These are phyloP conservation scores for Thymelicus sylvestris DNA, from an alignment of 2,888 invertebrate species.

Conservation along the genomic window DNA sequence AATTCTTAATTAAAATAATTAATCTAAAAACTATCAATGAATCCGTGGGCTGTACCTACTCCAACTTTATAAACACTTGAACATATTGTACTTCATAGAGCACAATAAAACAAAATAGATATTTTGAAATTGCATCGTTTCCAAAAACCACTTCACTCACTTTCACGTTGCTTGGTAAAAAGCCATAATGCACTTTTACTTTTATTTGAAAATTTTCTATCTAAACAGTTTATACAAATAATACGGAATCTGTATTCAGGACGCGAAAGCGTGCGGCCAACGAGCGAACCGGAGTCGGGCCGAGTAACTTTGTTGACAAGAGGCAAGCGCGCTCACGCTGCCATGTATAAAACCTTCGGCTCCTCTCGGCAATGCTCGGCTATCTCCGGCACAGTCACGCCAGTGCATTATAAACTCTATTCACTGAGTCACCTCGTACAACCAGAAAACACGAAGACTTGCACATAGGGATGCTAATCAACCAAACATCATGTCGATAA, in stretches of 20 bases:
- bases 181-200: conserved; percentile 52
- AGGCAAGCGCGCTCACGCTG: conserved; percentile 64
- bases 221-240: conserved; percentile 33
- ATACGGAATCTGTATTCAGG: conserved; percentile 38
- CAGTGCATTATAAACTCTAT: conserved; percentile 34
- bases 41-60: conserved; percentile 45
- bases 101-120: conserved; percentile 9
- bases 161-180: conserved; percentile 51
- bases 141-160: conserved; percentile 49
- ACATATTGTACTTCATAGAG: conserved; percentile 35
- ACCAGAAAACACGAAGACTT: conserved; percentile 28
- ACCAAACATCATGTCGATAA: conserved; percentile 32
- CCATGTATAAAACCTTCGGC: conserved; percentile 75
- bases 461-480: conserved; percentile 33
- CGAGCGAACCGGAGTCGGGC: conserved; percentile 54
- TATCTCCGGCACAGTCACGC: conserved; percentile 42
- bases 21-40: not conserved
- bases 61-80: conserved; percentile 43
- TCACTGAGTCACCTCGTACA: conserved; percentile 27
- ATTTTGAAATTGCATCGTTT: conserved; percentile 37
- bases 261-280: conserved; percentile 60
- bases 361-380: conserved; percentile 60
- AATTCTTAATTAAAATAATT: not conserved
- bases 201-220: conserved; percentile 44
- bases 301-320: conserved; percentile 81